These are phyloP conservation scores for Aplodontia rufa DNA, from an alignment of 2,113 vertebrate genomes.

Conservation along the genomic window DNA sequence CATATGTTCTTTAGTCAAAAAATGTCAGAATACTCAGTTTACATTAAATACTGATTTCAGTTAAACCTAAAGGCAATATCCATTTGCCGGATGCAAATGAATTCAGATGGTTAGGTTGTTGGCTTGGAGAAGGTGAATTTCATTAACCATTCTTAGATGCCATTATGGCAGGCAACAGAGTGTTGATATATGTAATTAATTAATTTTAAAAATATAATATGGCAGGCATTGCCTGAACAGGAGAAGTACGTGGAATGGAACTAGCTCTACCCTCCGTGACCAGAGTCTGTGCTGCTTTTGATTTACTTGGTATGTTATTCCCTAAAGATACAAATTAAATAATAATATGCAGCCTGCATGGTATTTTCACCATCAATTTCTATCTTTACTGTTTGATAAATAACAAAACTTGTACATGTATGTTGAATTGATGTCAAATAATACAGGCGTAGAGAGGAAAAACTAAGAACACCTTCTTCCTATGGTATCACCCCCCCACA, in stretches of 20 bases:
- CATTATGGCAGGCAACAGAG: neutral
- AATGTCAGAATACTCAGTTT: neutral
- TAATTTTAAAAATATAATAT: neutral
- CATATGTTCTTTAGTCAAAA: neutral
- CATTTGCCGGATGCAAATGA: neutral
- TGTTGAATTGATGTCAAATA: neutral
- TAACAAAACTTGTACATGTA: neutral
- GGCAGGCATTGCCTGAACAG: neutral
- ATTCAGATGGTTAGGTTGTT: neutral
- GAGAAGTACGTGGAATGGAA: neutral
- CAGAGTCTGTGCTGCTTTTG: neutral
- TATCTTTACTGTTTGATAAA: neutral
- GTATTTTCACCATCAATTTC: neutral
- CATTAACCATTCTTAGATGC: neutral
- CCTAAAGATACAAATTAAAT: neutral
- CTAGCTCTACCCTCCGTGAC: neutral
- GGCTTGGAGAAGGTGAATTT: neutral
- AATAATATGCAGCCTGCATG: neutral
- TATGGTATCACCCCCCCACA: neutral
- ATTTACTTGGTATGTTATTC: neutral
- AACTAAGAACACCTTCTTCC: neutral
- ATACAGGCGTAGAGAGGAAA: neutral
- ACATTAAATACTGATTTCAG: neutral
- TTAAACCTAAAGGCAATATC: neutral
- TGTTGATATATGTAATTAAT: neutral